Base-by-base conservation (phyloP, 2,888 invertebrate genomes). In the Malthinus flaveolus region DNA sequence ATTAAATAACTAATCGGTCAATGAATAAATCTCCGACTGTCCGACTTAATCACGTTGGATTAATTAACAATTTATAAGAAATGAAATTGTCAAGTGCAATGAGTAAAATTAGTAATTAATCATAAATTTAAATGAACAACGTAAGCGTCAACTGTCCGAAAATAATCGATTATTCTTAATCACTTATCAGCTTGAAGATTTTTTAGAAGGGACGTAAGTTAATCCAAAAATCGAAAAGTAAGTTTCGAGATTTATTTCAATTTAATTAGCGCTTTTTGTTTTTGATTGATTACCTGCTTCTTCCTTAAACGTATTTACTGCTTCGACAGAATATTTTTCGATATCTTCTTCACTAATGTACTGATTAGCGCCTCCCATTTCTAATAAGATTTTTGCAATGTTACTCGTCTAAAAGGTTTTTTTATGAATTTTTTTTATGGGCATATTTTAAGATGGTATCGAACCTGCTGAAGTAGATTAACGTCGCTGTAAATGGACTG, bases 281-380 rank as follows among this genome's bases (percentile, higher is more conserved):
- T 51, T 59, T 11, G 61, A 61, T 61, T 36, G 31, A 36, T 12
- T 54, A 59, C 85, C 80, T 68, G 83, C 76, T 71, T 82, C 81
- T 54, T 75, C 76, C 65, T 78, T 78, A 66, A 85, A 85, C 12
- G 79, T 79, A 15, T 79, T 74, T 7, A 83, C 80, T 7, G 82
- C 81, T 4, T 78, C 78, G 13, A 78, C 71, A 7, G 82, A 78
- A 23, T 83, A 80, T 57, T 79, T 73, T 48, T 79, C 75, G 75
- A 85, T 80, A 60, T 81, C 79, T 15, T 80, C 78, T 31, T 74
- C 71, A 3, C 61, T 59, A 11, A 77, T 60, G 42, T 64, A 67
- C 13, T 65, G 61, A 10, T 68, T 67, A 45, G 68, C 71, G 39
- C 66, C 62, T 56, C 73, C 66, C 59, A 72, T 59, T 65, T 70